Percentiles rank a stretch among this genome's conserved stretches.
Evolutionary conservation across 2,888 invertebrate species (phyloP).

Genomic region (Alcis repandata): DNA sequence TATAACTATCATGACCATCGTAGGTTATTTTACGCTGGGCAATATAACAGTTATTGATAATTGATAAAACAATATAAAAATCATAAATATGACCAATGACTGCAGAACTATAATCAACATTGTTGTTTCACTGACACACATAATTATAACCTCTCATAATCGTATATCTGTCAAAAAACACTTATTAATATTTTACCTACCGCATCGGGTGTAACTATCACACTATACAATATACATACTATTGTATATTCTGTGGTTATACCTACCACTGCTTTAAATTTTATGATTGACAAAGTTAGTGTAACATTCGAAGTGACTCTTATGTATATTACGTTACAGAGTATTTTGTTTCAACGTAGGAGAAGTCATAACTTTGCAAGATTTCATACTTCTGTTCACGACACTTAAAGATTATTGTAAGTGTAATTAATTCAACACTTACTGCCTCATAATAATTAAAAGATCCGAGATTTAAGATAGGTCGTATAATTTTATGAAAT

Average conservation of each 20-base stretch:
- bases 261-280: conserved; percentile 24
- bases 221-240: too few relatives aligned
- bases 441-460: conserved; percentile 46
- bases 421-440: conserved; percentile 48
- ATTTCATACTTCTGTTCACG: conserved; percentile 13
- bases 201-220: conserved; percentile 35
- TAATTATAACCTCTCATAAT: background rate
- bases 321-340: background rate
- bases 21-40: too few relatives aligned
- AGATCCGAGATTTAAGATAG: conserved; percentile 43
- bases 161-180: conserved; percentile 23
- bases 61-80: too few relatives aligned
- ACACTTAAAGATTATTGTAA: conserved; percentile 40
- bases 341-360: background rate
- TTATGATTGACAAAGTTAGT: conserved; percentile 24
- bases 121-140: conserved; percentile 5
- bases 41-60: too few relatives aligned
- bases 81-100: background rate
- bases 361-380: background rate
- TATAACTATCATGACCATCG: too few relatives aligned
- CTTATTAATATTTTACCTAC: conserved; percentile 36
- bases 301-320: background rate
- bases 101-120: background rate
- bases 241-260: too few relatives aligned
- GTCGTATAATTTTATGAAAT: conserved; percentile 30